These are phyloP conservation scores for Archips xylosteana DNA, from an alignment of 2,888 invertebrate genomes.

Conservation along the genomic window DNA sequence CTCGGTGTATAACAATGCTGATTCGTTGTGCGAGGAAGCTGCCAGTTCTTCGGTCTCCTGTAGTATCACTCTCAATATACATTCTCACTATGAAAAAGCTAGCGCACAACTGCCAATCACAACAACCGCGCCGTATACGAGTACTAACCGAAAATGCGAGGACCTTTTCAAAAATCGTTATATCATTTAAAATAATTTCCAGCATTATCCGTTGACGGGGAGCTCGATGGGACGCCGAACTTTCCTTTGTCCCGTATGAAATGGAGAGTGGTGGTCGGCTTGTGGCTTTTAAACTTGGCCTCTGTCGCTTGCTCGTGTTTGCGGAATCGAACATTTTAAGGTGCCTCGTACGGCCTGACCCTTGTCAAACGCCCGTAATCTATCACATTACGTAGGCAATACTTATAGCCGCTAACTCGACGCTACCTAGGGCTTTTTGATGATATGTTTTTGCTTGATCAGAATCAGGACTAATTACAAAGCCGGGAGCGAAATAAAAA, in stretches of 20 bases:
- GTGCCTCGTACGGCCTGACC: conserved; percentile 52
- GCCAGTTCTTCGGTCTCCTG: too few relatives aligned
- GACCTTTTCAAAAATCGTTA: conserved; percentile 9
- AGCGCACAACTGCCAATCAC: background rate
- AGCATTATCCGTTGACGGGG: conserved; percentile 21
- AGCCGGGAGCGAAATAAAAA: background rate
- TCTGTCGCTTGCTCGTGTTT: conserved; percentile 30
- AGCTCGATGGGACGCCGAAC: conserved; percentile 31
- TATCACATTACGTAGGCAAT: conserved; percentile 48
- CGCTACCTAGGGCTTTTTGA: background rate
- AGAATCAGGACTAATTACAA: background rate
- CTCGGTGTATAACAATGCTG: too few relatives aligned
- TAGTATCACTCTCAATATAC: background rate
- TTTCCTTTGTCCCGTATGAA: conserved; percentile 28
- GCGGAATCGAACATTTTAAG: conserved; percentile 42
- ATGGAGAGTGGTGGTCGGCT: conserved; percentile 38
- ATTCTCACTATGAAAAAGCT: background rate
- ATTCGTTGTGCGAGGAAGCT: too few relatives aligned
- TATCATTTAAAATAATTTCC: conserved; percentile 23
- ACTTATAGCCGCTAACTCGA: conserved; percentile 2
- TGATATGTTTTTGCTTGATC: conserved; percentile 20
- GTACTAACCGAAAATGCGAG: background rate
- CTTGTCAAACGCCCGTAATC: conserved; percentile 59
- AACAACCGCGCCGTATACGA: background rate
- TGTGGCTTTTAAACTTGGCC: conserved; percentile 46